phyloP scores from a whole-genome alignment of 2,797 vertebrate species.

The Capromys pilorides region DNA sequence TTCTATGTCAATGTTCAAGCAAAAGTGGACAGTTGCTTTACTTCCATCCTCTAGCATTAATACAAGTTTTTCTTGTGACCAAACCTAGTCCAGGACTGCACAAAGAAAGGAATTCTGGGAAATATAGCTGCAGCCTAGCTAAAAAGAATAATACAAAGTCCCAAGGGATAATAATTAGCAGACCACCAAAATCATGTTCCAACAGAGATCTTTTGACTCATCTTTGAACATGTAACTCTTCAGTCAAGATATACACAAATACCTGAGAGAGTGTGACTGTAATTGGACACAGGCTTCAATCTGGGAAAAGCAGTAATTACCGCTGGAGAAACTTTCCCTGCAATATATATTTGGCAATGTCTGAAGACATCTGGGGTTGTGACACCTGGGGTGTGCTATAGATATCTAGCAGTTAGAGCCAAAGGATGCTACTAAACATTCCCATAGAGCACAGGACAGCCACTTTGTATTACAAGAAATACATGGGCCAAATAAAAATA shows the following conservation, averaged over 20 bases:
- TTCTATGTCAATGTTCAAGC: not conserved
- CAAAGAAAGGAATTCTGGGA: not conserved
- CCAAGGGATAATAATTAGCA: not conserved
- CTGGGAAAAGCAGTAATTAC: not conserved
- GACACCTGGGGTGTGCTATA: not conserved
- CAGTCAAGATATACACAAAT: not conserved
- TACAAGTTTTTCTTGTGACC: not conserved
- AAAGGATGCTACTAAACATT: not conserved
- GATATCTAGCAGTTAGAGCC: not conserved
- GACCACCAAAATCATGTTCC: not conserved
- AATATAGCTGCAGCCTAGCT: not conserved
- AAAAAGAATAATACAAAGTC: not conserved
- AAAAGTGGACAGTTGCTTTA: rapidly evolving
- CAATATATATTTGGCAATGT: not conserved
- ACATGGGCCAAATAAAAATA: not conserved
- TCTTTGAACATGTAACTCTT: not conserved
- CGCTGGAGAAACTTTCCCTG: not conserved
- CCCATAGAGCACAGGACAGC: not conserved
- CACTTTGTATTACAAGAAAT: not conserved
- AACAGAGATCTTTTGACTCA: not conserved
- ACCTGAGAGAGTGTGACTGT: not conserved
- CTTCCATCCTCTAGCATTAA: not conserved
- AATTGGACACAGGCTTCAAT: not conserved
- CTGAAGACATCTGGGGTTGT: not conserved
- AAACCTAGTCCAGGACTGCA: not conserved